phyloP scores from a whole-genome alignment of 2,888 invertebrate genomes.

The Sminthurides aquaticus region DNA sequence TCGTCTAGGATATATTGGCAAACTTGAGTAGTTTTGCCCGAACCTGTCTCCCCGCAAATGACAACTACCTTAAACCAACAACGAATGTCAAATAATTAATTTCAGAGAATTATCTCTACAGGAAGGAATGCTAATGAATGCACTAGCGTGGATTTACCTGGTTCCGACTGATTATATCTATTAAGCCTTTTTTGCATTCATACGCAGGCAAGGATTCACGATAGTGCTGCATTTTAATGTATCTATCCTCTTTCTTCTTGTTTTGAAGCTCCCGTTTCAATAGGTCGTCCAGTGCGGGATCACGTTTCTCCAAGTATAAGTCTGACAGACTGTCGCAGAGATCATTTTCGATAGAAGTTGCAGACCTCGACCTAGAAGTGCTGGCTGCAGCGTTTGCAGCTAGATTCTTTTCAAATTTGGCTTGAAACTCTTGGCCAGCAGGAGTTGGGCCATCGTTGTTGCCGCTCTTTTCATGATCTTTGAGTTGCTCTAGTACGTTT shows the following conservation, averaged over 20 bases:
- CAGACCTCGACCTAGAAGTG: background rate
- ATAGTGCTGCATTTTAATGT: slow-evolving; percentile 49
- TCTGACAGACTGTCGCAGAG: background rate
- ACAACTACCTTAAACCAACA: slow-evolving; percentile 27
- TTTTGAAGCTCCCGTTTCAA: slow-evolving; percentile 7
- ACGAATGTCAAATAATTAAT: background rate
- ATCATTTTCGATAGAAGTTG: background rate
- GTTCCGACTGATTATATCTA: slow-evolving; percentile 58
- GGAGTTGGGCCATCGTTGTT: background rate
- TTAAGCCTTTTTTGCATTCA: slow-evolving; percentile 55
- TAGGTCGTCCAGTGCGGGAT: slow-evolving; percentile 11
- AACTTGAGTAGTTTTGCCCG: slow-evolving; percentile 91
- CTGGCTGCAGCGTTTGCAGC: slow-evolving; percentile 17
- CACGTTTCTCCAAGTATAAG: slow-evolving; percentile 7
- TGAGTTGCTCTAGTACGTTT: slow-evolving; percentile 2
- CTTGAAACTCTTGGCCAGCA: slow-evolving; percentile 8
- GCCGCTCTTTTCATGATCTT: slow-evolving; percentile 2
- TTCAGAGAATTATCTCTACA: too few species aligned
- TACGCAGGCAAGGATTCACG: slow-evolving; percentile 57
- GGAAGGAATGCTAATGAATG: background rate
- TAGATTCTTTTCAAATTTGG: slow-evolving; percentile 15
- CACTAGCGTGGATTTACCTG: slow-evolving; percentile 56
- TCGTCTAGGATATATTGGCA: slow-evolving; percentile 81
- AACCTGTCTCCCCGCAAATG: slow-evolving; percentile 53
- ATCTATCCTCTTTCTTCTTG: slow-evolving; percentile 47